Evolutionary conservation across 1,140 invertebrate species (phyloP).

Genomic region (Orius laevigatus): DNA sequence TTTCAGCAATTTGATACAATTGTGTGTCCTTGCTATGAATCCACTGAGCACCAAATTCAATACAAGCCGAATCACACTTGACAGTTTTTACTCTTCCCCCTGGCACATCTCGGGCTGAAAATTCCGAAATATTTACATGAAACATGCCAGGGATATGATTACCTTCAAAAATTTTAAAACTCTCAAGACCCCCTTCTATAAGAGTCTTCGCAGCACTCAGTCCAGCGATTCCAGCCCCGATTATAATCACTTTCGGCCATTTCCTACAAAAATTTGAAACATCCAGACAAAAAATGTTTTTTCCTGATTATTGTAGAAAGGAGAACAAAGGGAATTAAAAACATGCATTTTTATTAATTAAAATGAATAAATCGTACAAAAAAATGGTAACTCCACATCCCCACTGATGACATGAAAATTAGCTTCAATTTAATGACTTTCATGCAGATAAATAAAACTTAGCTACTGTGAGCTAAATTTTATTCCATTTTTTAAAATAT

Average conservation of each 20-base stretch:
- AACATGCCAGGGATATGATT: slow-evolving; percentile 8
- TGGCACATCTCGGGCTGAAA: slow-evolving; percentile 32
- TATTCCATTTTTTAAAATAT: no score
- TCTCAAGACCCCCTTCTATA: slow-evolving; percentile 28
- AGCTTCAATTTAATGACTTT: no score
- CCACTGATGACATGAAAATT: no score
- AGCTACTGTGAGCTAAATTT: no score
- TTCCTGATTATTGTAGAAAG: neutral
- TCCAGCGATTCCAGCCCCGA: slow-evolving; percentile 45
- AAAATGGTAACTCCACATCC: no score
- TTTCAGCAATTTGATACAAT: slow-evolving; percentile 32
- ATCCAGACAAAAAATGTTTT: no score
- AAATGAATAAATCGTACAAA: no score
- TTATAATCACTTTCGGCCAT: slow-evolving; percentile 28
- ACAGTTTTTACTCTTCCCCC: slow-evolving; percentile 44
- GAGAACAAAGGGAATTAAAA: slow-evolving; percentile 7
- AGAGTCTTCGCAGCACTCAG: slow-evolving; percentile 36
- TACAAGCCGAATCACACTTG: slow-evolving; percentile 24
- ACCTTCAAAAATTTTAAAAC: slow-evolving; percentile 44
- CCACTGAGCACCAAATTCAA: slow-evolving; percentile 62
- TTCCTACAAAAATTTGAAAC: neutral
- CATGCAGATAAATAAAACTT: no score
- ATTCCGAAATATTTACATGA: slow-evolving; percentile 8
- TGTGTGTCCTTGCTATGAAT: slow-evolving; percentile 47
- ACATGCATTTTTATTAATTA: no score